Percentiles rank a stretch among this genome's conserved stretches.
These are phyloP conservation scores for Cephalopachus bancanus DNA, from an alignment of 2,797 vertebrate species.

Conservation along the genomic window DNA sequence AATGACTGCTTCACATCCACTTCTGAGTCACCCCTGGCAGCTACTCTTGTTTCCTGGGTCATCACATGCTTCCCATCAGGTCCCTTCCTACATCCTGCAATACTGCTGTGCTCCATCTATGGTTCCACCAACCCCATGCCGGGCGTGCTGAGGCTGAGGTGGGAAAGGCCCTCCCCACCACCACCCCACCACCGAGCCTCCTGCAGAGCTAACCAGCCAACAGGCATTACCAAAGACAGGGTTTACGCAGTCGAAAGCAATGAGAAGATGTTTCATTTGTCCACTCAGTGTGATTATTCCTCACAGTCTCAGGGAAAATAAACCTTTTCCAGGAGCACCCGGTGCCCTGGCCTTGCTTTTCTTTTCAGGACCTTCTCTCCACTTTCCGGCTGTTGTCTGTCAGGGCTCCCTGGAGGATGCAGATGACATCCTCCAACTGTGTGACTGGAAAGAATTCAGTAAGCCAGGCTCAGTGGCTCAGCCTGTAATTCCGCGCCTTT, in stretches of 20 bases:
- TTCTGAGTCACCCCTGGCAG: neutral
- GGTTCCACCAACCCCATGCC: neutral
- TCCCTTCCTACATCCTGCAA: neutral
- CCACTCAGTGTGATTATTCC: neutral
- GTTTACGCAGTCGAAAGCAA: neutral
- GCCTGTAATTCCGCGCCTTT: no score
- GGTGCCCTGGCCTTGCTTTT: neutral
- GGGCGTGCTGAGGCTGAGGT: neutral
- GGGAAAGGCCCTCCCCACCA: neutral
- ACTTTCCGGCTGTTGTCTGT: neutral
- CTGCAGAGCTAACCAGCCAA: neutral
- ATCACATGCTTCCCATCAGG: neutral
- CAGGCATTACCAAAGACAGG: neutral
- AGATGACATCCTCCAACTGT: neutral
- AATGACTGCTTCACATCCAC: neutral
- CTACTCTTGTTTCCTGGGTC: neutral
- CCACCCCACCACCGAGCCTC: no score
- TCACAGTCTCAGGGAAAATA: neutral
- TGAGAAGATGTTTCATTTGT: neutral
- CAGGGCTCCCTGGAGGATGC: neutral
- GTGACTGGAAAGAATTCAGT: neutral
- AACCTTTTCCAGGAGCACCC: neutral
- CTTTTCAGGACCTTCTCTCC: neutral
- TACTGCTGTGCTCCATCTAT: neutral
- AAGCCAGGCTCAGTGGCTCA: no score